phyloP scores from a whole-genome alignment of 2,113 vertebrate species.

The chimpanzee (Pan troglodytes) region DNA sequence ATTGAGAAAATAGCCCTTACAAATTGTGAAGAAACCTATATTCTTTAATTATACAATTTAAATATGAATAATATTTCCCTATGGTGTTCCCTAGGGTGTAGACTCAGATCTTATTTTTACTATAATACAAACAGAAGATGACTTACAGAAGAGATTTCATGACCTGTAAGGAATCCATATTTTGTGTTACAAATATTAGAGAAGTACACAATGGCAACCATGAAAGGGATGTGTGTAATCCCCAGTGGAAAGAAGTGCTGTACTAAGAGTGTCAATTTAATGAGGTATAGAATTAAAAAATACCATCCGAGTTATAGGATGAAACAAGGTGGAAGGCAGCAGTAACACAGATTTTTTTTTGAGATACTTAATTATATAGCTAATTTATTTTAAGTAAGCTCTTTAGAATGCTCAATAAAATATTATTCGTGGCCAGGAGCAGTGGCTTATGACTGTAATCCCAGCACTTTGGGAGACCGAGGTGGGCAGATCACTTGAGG shows the following conservation, averaged over 20 bases:
- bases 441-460: too few species aligned
- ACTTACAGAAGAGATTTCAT: neutral
- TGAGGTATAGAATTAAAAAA: neutral
- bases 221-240: neutral
- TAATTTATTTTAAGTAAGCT: neutral
- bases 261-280: neutral
- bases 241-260: neutral
- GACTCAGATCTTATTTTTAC: neutral
- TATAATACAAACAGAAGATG: neutral
- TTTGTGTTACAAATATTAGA: neutral
- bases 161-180: neutral
- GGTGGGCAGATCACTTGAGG: too few species aligned
- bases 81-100: neutral
- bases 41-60: neutral
- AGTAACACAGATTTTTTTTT: neutral
- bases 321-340: neutral
- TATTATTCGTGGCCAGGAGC: neutral
- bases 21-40: neutral
- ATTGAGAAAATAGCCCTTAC: neutral
- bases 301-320: neutral
- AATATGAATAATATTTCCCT: conserved; percentile 32
- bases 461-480: too few species aligned
- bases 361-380: neutral
- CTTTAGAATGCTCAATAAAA: neutral
- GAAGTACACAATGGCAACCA: neutral